Evolutionary conservation across 2,888 invertebrate genomes (phyloP).

Genomic region (Periphyllus acericola): DNA sequence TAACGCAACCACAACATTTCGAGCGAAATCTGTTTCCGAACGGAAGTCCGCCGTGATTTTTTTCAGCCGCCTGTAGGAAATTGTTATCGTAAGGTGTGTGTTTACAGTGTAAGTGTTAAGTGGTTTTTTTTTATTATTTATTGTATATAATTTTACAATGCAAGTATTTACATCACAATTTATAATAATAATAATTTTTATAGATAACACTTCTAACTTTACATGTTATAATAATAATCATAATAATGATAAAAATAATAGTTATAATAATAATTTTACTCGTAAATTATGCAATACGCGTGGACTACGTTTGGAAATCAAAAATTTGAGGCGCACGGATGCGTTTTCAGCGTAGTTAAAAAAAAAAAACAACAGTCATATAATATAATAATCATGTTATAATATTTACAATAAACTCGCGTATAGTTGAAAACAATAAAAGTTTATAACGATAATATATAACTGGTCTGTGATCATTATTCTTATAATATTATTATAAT

Average conservation of each 20-base stretch:
- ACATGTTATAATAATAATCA: slow-evolving; percentile 30
- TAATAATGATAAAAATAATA: slow-evolving; percentile 8
- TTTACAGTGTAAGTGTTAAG: not conserved
- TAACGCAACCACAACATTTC: not conserved
- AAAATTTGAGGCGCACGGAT: no score
- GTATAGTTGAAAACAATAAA: not conserved
- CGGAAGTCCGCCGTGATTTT: not conserved
- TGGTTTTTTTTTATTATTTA: slow-evolving; percentile 1
- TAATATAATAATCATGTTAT: not conserved
- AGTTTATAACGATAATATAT: not conserved
- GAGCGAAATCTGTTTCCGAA: not conserved
- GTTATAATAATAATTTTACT: not conserved
- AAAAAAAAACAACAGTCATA: not conserved
- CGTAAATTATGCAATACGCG: not conserved
- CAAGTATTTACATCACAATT: slow-evolving; percentile 33
- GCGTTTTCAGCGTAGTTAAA: no score
- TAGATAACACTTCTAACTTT: not conserved
- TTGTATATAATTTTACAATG: slow-evolving; percentile 21
- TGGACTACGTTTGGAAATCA: not conserved
- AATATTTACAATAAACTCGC: not conserved
- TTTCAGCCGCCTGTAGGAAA: not conserved
- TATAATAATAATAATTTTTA: not conserved
- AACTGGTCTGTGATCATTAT: not conserved
- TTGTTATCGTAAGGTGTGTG: no score
- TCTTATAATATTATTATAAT: not conserved